Conservation (phyloP, 1,140 invertebrate species). For the Triops cancriformis region DNA sequence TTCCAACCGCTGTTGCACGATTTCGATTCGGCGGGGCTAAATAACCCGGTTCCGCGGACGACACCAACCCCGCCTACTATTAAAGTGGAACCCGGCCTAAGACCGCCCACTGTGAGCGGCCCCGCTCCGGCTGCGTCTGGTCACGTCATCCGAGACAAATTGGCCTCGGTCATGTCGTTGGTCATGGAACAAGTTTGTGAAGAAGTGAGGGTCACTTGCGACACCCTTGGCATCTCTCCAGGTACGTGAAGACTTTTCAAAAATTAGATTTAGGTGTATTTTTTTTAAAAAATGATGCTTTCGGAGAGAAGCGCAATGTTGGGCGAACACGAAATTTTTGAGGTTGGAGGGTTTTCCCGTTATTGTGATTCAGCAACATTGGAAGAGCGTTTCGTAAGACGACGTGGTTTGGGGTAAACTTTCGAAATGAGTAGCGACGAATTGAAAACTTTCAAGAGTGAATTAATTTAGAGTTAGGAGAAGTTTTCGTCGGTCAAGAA, state of each 20-base stretch:
- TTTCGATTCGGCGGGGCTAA: background rate
- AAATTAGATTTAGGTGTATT: too few relatives aligned
- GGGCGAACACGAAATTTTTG: too few relatives aligned
- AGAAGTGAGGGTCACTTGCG: slow-evolving; percentile 74
- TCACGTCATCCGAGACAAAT: slow-evolving; percentile 49
- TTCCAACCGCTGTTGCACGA: slow-evolving; percentile 20
- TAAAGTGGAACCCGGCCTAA: slow-evolving; percentile 27
- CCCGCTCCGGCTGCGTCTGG: slow-evolving; percentile 41
- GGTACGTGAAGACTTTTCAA: slow-evolving; percentile 50
- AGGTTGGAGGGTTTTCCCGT: too few relatives aligned
- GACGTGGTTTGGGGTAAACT: too few relatives aligned
- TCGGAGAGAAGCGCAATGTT: too few relatives aligned
- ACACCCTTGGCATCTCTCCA: slow-evolving; percentile 70
- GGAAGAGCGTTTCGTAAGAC: too few relatives aligned
- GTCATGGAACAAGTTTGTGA: slow-evolving; percentile 76
- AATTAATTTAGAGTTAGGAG: too few relatives aligned
- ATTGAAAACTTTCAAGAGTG: too few relatives aligned
- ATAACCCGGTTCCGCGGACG: slow-evolving; percentile 11
- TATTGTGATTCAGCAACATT: too few relatives aligned
- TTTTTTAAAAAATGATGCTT: too few relatives aligned
- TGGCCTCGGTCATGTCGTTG: slow-evolving; percentile 72
- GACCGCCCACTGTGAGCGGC: slow-evolving; percentile 42
- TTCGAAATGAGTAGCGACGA: too few relatives aligned
- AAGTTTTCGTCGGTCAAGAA: too few relatives aligned
- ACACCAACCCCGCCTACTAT: background rate